A percentile compares a stretch with the other conserved stretches of the same genome.
Evolutionary conservation across 1,140 invertebrate genomes (phyloP).

Genomic region (Pogonomyrmex californicus): DNA sequence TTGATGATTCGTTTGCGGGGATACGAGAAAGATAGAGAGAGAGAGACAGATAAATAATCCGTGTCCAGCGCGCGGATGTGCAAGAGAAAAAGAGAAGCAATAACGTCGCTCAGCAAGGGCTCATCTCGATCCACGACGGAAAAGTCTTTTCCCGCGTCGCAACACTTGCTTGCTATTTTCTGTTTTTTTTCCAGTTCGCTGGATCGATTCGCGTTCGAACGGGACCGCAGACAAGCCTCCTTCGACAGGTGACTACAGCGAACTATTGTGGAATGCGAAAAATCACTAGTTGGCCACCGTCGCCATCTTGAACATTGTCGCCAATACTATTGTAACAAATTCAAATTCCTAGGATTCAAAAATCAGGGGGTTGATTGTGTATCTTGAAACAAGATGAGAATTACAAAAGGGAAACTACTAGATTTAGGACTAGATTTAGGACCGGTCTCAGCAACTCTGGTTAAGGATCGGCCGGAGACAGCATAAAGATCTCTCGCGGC

Average conservation of each 20-base stretch:
- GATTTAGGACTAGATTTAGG: no score
- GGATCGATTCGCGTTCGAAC: constrained; percentile 16
- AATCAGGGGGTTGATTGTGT: no score
- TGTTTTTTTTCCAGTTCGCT: not conserved
- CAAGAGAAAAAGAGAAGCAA: not conserved
- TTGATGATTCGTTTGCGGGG: constrained; percentile 10
- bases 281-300: not conserved
- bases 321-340: no score
- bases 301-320: no score
- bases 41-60: not conserved
- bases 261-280: not conserved
- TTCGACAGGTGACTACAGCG: constrained; percentile 10
- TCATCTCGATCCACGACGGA: not conserved
- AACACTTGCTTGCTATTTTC: not conserved
- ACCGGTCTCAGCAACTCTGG: no score
- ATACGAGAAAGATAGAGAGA: constrained; percentile 2
- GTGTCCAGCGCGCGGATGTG: not conserved
- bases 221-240: not conserved
- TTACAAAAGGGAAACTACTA: no score
- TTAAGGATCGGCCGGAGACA: no score
- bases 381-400: no score
- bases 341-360: no score
- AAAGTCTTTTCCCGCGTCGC: not conserved
- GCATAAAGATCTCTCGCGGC: no score
- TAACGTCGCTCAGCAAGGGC: not conserved